Base-by-base conservation (phyloP, 2,797 vertebrate genomes). In the Sebastes oblongus region DNA sequence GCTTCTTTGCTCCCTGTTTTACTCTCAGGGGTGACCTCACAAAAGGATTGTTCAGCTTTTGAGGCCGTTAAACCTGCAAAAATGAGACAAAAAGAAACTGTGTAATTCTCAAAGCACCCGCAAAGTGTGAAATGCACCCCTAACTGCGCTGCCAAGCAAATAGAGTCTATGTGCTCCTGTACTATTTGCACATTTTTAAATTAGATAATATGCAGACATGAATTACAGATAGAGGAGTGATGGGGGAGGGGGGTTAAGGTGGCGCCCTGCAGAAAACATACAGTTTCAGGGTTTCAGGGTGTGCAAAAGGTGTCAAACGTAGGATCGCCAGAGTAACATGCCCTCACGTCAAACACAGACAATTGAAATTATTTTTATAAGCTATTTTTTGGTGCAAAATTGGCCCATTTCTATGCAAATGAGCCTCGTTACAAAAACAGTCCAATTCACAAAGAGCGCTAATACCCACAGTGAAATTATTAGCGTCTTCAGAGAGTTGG, bases 331-430 rank as follows among this genome's bases (percentile, higher is more conserved):
- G 36, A 78, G 46, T 59, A 50, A 64, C 50, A 20, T 71, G 54
- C 71, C 30, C 74, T 77, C 81, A 71, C 64, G 77, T 72, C 14
- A 46, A 72, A 36, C 36, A 46, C 66, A 24, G 59, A 54, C 32
- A 75, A 82, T 30, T 66, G 0, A 83, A 76, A 89, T 86, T 95
- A 93, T 95, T 95, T 95, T 94, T 95, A 72, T 94, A 95, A 88
- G 89, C 87, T 90, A 90, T 90, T 94, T 93, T 92, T 50, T 50
- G 16, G 46, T 9, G 20, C 16, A 52, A 52, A 52, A 52, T 16
- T 52, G 50, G 18, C 18, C 18, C 3, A 4, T 52, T 52, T 52
- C 18, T n/a, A 52, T 20, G 20, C 50, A 46, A 46, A 46, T 46
- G 42, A 46, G 16, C 42, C 42, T 16, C 6, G 14, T 46, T 46